These are phyloP conservation scores for Liopterus haemorrhoidalis DNA, from an alignment of 2,888 invertebrate species.

Conservation along the genomic window DNA sequence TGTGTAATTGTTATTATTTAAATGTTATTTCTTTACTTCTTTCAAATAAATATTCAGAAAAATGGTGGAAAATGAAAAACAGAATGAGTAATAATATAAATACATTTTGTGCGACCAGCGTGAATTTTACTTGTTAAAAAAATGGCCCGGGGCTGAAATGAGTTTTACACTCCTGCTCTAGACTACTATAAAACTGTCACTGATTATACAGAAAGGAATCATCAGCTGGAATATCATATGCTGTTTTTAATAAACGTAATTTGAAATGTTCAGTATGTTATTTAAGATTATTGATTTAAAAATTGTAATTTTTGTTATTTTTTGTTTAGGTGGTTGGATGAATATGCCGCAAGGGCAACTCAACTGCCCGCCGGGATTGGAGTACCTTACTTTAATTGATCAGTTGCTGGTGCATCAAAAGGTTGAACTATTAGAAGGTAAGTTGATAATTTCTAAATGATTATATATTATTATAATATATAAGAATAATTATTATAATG, in stretches of 20 bases:
- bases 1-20: no score
- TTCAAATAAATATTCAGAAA: no score
- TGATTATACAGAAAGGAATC: no score
- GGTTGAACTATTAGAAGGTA: slow-evolving; percentile 68
- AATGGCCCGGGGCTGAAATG: no score
- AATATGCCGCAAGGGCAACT: slow-evolving; percentile 65
- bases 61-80: no score
- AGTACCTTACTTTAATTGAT: slow-evolving; percentile 84
- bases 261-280: neutral
- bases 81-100: no score
- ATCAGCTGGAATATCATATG: slow-evolving; percentile 6
- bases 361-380: slow-evolving; percentile 82
- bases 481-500: neutral
- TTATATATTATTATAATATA: slow-evolving; percentile 4
- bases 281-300: slow-evolving; percentile 2
- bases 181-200: no score
- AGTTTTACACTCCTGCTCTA: no score
- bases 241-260: slow-evolving; percentile 1
- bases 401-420: slow-evolving; percentile 76
- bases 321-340: slow-evolving; percentile 73
- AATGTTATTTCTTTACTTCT: no score
- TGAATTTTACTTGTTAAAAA: no score
- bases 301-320: neutral
- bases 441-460: slow-evolving; percentile 14
- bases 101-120: no score